Evolutionary conservation across 2,113 vertebrate genomes (phyloP).

Genomic region (Casuarius casuarius): DNA sequence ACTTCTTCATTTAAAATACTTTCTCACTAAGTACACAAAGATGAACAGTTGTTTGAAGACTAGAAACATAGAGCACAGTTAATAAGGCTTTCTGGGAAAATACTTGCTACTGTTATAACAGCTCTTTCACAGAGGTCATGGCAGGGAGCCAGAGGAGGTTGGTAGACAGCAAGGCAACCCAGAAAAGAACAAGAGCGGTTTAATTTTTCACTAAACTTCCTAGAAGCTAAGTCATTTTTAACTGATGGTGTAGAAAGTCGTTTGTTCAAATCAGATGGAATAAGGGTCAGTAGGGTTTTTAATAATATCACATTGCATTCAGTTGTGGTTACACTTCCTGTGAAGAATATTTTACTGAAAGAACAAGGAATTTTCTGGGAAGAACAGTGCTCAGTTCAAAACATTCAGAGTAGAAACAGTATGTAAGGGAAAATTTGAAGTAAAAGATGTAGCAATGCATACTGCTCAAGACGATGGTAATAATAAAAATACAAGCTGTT

Average conservation of each 20-base stretch:
- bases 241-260: neutral
- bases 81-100: constrained; percentile 31
- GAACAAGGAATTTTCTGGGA: neutral
- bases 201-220: constrained; percentile 44
- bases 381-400: neutral
- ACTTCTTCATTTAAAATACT: neutral
- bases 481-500: neutral
- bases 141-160: constrained; percentile 38
- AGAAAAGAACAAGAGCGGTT: constrained; percentile 69
- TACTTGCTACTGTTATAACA: neutral
- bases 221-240: constrained; percentile 27
- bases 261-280: constrained; percentile 1
- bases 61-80: neutral
- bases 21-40: neutral
- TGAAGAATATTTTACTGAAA: neutral
- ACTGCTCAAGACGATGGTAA: neutral
- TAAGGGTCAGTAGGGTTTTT: neutral
- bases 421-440: neutral
- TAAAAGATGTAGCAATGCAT: neutral
- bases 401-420: neutral
- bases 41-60: neutral
- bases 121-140: constrained; percentile 63
- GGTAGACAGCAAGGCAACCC: constrained; percentile 65
- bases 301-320: neutral
- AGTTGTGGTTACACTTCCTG: neutral